A percentile compares a stretch with the other conserved stretches of the same genome.
phyloP scores from a whole-genome alignment of 1,140 invertebrate species.

The Magallana gigas region DNA sequence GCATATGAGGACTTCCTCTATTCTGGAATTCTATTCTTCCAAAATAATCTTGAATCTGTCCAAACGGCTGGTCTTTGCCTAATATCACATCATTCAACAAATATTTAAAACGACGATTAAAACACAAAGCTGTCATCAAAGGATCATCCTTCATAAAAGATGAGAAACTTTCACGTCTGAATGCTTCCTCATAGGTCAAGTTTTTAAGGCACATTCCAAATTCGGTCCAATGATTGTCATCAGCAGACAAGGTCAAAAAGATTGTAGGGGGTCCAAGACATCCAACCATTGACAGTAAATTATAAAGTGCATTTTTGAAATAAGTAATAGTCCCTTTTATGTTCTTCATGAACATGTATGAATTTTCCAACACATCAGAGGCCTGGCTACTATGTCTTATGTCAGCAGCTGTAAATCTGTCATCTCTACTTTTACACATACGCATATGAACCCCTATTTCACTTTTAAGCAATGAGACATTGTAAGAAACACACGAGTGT shows the following conservation, averaged over 20 bases:
- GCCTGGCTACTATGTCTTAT: not conserved
- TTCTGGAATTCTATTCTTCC: constrained; percentile 58
- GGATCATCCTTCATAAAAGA: constrained; percentile 14
- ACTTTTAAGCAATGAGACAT: constrained; percentile 32
- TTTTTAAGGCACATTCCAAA: constrained; percentile 50
- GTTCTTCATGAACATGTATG: constrained; percentile 58
- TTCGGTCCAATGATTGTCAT: constrained; percentile 60
- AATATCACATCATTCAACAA: constrained; percentile 56
- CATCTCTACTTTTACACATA: constrained; percentile 21
- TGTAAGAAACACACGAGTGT: constrained; percentile 34
- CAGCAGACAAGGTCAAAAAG: constrained; percentile 54
- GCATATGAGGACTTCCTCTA: constrained; percentile 59
- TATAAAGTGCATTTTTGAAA: constrained; percentile 45
- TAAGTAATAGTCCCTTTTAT: constrained; percentile 50
- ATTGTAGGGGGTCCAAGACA: constrained; percentile 53
- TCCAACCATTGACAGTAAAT: constrained; percentile 46
- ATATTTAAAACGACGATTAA: constrained; percentile 55
- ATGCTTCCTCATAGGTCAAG: constrained; percentile 11
- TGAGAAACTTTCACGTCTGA: not conserved
- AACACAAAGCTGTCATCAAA: constrained; percentile 52
- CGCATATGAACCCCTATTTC: constrained; percentile 52
- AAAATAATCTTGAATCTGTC: constrained; percentile 58
- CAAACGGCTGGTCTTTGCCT: constrained; percentile 43
- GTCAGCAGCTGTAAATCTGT: constrained; percentile 20
- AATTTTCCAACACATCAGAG: constrained; percentile 33